A percentile compares a stretch with the other conserved stretches of the same genome.
Evolutionary conservation across 2,888 invertebrate genomes (phyloP).

Genomic region (Halocaridina rubra): DNA sequence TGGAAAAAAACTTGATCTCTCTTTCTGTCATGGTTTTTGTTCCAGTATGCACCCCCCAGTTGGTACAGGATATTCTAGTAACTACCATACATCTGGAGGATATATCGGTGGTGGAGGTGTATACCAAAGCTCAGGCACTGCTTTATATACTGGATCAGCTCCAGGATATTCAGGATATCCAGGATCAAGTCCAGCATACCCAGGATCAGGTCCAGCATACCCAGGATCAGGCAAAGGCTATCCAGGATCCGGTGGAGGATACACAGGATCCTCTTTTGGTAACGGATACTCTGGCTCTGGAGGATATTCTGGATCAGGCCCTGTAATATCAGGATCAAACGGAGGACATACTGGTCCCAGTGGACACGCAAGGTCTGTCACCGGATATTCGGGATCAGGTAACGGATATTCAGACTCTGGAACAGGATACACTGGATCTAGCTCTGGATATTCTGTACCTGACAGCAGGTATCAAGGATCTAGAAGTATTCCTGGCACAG

Average conservation of each 20-base stretch:
- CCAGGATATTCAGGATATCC: background rate
- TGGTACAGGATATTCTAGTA: background rate
- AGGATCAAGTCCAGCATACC: background rate
- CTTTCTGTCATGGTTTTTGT: background rate
- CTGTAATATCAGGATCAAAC: background rate
- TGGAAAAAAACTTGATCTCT: background rate
- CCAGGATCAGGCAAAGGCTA: background rate
- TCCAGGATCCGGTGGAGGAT: background rate
- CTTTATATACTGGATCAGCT: background rate
- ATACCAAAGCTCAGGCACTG: background rate
- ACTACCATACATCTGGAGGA: background rate
- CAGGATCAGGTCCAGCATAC: background rate
- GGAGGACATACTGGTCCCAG: background rate
- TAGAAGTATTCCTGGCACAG: background rate
- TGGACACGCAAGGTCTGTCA: background rate
- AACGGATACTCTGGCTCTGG: background rate
- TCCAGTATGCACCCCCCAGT: slow-evolving; percentile 25
- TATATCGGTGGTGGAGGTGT: background rate
- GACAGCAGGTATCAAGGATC: background rate
- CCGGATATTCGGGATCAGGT: background rate
- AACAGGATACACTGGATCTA: background rate
- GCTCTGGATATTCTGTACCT: background rate
- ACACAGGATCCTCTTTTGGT: background rate
- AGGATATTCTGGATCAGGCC: background rate
- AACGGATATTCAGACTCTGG: background rate